Base-by-base conservation (phyloP, 1,140 invertebrate species). In the Drosophila ohnishii region DNA sequence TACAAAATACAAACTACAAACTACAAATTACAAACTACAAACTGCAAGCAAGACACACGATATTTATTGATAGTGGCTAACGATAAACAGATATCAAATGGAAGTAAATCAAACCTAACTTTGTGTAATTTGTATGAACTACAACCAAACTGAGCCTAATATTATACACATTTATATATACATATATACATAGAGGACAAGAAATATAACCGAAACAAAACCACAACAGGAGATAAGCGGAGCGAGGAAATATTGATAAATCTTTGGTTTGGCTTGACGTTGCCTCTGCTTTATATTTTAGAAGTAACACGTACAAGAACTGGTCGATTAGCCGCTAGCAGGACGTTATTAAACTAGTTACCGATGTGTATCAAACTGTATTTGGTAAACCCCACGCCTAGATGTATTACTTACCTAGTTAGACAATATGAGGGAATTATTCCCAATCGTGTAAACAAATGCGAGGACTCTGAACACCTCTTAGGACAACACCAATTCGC, bases 391-490 rank as follows among this genome's bases (percentile, higher is more conserved):
- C 59, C 64, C 56, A 51, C 47, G 39, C 69, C 42, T 78, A 75
- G 59, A 78, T 61, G 75, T 76, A 71, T 75, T 75, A 80, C 70
- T 75, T 74, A 89, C 57, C 77, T 90, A 86, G 82, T 87, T 90
- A 90, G 86, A 90, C 86, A 90, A 90, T 90, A 90, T 90, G 34
- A 62, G 87, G 86, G 86, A 90, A 90, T 53, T 71, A 76, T 90
- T 90, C 86, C 86, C 82, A 80, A 70, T 75, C 47, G 65, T 71
- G 69, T 59, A 69, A 71, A 64, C 64, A 32, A 50, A 25, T 39
- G 34, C 62, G 32, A 63, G 63, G 65, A 64, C 64, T 85, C 76
- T 67, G 39, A 42, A 80, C 67, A 80, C 65, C 65, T 65, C 80
- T 84, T 83, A 51, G 59, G 75, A 59, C 64, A 80, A 84, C 80